Conservation (phyloP, 2,113 vertebrate genomes). For the Egretta garzetta region DNA sequence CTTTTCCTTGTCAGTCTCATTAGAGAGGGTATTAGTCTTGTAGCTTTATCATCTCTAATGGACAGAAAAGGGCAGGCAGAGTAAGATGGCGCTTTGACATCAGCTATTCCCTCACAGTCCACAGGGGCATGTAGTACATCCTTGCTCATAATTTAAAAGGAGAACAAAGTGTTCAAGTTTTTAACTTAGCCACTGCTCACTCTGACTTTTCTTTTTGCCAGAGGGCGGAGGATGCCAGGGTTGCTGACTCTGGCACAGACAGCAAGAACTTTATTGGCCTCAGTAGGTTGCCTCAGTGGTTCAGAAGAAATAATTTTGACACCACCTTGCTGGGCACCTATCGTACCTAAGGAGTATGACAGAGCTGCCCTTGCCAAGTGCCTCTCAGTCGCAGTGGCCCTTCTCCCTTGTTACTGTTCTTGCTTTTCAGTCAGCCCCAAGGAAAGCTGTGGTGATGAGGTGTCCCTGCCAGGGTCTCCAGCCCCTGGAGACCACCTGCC, state of each 20-base stretch:
- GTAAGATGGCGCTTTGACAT: not conserved
- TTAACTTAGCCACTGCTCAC: not conserved
- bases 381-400: fast-evolving
- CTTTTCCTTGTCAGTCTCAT: not conserved
- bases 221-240: fast-evolving
- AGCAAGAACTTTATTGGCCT: not conserved
- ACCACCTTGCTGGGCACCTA: not conserved
- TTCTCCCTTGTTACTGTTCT: not conserved
- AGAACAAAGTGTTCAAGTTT: not conserved
- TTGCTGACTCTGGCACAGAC: not conserved
- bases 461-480: not conserved
- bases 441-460: not conserved
- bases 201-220: not conserved
- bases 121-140: not conserved
- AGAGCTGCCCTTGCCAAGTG: not conserved
- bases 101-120: not conserved
- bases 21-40: not conserved
- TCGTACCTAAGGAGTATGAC: fast-evolving
- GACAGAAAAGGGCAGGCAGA: not conserved
- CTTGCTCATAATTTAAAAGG: not conserved
- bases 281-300: not conserved
- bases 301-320: not conserved
- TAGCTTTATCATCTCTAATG: not conserved
- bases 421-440: not conserved
- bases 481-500: not conserved